Evolutionary conservation across 2,113 vertebrate species (phyloP).

Genomic region (Poeciliopsis turrubarensis): DNA sequence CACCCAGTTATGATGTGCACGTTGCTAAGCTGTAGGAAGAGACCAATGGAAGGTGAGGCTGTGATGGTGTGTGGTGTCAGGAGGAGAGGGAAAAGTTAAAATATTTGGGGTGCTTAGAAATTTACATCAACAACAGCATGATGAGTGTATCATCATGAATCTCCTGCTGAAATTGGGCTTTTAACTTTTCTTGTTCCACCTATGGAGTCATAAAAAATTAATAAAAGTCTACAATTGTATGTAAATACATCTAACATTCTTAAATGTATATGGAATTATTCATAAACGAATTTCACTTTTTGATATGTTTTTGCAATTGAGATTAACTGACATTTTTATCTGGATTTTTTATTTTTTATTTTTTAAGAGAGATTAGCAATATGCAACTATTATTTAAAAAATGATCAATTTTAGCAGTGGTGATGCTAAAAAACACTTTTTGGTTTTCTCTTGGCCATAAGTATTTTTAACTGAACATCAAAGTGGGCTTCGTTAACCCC

Average conservation of each 20-base stretch:
- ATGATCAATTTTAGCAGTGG: too few relatives aligned
- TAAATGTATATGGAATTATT: not conserved
- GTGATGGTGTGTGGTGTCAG: slow-evolving; percentile 10
- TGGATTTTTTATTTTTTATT: too few relatives aligned
- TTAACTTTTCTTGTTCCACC: not conserved
- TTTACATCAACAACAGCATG: not conserved
- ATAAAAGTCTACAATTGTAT: not conserved
- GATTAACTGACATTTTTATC: too few relatives aligned
- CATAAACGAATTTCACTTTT: too few relatives aligned
- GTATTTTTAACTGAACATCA: not conserved
- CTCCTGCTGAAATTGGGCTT: not conserved
- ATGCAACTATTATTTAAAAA: too few relatives aligned
- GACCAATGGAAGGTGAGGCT: slow-evolving; percentile 20
- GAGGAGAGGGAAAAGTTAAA: not conserved
- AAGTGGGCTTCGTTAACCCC: too few relatives aligned
- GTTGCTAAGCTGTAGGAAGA: slow-evolving; percentile 36
- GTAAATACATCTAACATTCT: not conserved
- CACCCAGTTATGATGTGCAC: slow-evolving; percentile 18
- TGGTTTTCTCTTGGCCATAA: not conserved
- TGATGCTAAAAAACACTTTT: too few relatives aligned
- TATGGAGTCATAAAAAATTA: not conserved
- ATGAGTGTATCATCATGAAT: not conserved
- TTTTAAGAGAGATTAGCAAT: too few relatives aligned
- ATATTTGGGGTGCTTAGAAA: not conserved
- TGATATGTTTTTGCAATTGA: too few relatives aligned